Conservation (phyloP, 2,797 vertebrate species). For the Botia almorhae region DNA sequence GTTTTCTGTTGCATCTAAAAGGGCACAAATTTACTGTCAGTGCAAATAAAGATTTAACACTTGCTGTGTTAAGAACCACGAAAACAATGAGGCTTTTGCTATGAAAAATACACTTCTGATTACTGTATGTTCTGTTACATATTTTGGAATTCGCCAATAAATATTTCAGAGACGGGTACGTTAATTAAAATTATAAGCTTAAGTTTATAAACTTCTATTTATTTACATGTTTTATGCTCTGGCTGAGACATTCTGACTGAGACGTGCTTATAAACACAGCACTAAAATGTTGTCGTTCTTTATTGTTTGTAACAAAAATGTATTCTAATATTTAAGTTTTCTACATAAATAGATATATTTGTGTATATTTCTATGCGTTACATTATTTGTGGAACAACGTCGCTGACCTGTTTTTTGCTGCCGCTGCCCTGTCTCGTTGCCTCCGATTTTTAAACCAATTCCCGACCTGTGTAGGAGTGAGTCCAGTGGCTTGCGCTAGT, state of each 20-base stretch:
- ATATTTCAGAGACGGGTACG: background rate
- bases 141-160: background rate
- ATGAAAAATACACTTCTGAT: slow-evolving; percentile 14
- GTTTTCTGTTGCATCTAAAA: background rate
- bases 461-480: slow-evolving; percentile 99
- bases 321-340: background rate
- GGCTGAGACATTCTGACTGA: background rate
- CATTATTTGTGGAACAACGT: background rate
- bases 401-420: slow-evolving; percentile 97
- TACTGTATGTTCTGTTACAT: background rate
- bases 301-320: background rate
- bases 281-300: slow-evolving; percentile 15
- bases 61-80: background rate
- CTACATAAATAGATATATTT: background rate
- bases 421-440: slow-evolving; percentile 98
- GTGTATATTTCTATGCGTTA: background rate
- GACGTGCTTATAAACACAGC: background rate
- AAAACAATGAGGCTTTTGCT: background rate
- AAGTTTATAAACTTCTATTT: background rate
- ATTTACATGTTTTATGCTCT: background rate
- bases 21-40: background rate
- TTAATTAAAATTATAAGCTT: background rate
- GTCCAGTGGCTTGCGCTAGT: slow-evolving; percentile 99
- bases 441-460: slow-evolving; percentile 99
- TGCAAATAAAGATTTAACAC: background rate